Base-by-base conservation (phyloP, 2,797 vertebrate species). In the Ceryle rudis region DNA sequence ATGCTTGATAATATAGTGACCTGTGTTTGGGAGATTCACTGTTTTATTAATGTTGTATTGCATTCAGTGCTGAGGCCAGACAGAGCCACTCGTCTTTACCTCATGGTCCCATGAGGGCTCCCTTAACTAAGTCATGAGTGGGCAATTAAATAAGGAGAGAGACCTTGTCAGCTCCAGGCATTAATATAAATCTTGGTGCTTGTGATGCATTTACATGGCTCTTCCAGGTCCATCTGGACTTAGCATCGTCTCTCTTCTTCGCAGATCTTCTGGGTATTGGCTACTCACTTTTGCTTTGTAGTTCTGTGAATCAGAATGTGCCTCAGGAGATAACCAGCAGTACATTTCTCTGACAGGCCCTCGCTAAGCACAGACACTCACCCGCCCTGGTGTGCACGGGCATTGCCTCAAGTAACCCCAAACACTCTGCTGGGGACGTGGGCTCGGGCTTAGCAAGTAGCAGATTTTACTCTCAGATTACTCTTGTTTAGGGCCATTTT, bases 141-240 rank as follows among this genome's bases (percentile, higher is more conserved):
- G 91, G 89, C 85, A 96, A 90, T 96, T 93, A 96, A 96, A 73
- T 91, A 93, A 88, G 65, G 67, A 62, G 75, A 89, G 86, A 93
- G 85, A 95, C 81, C 89, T 96, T 94, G 95, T 91, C 91, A 86
- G 93, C 93, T 94, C 15, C 62, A 88, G 93, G 77, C 87, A 81
- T 95, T 93, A 84, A 90, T 96, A 90, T 88, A 95, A 90, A 90
- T 96, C 82, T 91, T 44, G 22, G 42, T 96, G 54, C 89, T 92
- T 93, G 66, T 90, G 86, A 79, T 81, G 83, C 61, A 51, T 90
- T 96, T 88, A 52, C 77, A 46, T 64, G 61, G 28, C 77, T 95
- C 85, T 66, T 69, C 55, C 25, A 46, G 85, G 79, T 75, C 89
- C 72, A 23, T 90, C 65, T 69, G 71, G 82, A n/a, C 73, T 93